Evolutionary conservation across 2,797 vertebrate species (phyloP), one percentile per base, ranked within the genome.

Genomic region (Silurus lanzhouensis): DNA sequence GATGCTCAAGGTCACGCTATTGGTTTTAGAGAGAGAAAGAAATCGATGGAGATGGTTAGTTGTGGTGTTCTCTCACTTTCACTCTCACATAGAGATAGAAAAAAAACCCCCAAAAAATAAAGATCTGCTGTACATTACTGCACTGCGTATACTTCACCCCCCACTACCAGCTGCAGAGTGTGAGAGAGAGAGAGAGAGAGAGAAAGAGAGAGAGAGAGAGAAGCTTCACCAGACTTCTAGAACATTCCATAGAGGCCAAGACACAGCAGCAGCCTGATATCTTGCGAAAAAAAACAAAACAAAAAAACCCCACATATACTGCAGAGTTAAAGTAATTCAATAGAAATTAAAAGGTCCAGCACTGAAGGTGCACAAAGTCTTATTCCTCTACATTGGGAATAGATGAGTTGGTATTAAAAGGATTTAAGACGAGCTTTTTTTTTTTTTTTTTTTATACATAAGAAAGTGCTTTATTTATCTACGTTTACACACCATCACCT

Each of bases 121-220:
- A 31, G 7, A 22, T 75, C 48, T 55, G 72, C 48, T 75, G 74
- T 58, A 58, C 74, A 58, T 58, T 76, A 76, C 74, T 76, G 74
- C 74, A 76, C 52, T 76, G 52, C 48, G 72, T 31, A 55, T 25
- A 76, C 74, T 19, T 57, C 15, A 0, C 52, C 48, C 38, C 48
- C n/a, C 72, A 8, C 22, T n/a, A n/a, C 6, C 12, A 1, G 6
- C 20, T 55, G 71, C 71, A 25, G 7, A 31, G 25, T 57, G 72
- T 44, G 75, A 12, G 57, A 31, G 75, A n/a, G 76, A 22, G 76
- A 38, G 57, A 77, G 14, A 27, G 19, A 31, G 4, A 12, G 20
- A 74, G 22, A 52, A 12, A 6, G 10, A 72, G 46, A 57, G 2
- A 57, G 25, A 57, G 48, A 55, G 13, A 52, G 15, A 58, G 8